phyloP scores from a whole-genome alignment of 2,113 vertebrate species.

The Hucho hucho region DNA sequence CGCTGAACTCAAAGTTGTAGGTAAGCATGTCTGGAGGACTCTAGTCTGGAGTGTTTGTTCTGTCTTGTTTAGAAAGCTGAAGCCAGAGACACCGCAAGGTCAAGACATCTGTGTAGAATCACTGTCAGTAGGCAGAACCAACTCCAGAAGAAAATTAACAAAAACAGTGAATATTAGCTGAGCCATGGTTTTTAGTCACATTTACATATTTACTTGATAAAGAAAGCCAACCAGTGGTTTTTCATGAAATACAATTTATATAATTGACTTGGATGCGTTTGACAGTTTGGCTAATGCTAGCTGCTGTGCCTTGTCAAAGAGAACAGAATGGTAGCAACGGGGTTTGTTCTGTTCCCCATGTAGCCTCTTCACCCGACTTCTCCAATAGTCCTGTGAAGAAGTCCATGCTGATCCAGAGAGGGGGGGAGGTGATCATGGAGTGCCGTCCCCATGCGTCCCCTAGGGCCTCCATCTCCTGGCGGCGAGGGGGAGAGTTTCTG shows the following conservation, averaged over 20 bases:
- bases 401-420: slow-evolving; percentile 77
- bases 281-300: slow-evolving; percentile 45
- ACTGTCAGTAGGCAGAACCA: background rate
- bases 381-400: slow-evolving; percentile 80
- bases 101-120: background rate
- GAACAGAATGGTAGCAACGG: slow-evolving; percentile 23
- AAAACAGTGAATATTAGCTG: background rate
- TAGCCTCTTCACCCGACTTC: slow-evolving; percentile 88
- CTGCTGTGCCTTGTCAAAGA: slow-evolving; percentile 15
- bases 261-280: slow-evolving; percentile 46
- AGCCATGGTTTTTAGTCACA: slow-evolving; percentile 14
- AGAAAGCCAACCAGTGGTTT: too few relatives aligned
- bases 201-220: slow-evolving; percentile 28
- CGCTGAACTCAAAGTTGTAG: slow-evolving; percentile 86
- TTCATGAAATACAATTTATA: slow-evolving; percentile 9
- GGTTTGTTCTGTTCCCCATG: slow-evolving; percentile 31
- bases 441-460: slow-evolving; percentile 85
- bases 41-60: background rate
- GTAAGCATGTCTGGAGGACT: slow-evolving; percentile 69
- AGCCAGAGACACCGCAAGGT: background rate
- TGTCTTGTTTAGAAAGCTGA: slow-evolving; percentile 8
- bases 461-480: slow-evolving; percentile 80
- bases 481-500: slow-evolving; percentile 70
- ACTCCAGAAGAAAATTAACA: background rate
- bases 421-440: slow-evolving; percentile 77